Conservation (phyloP, 2,797 vertebrate genomes). For the Ptychobarbus kaznakovi region DNA sequence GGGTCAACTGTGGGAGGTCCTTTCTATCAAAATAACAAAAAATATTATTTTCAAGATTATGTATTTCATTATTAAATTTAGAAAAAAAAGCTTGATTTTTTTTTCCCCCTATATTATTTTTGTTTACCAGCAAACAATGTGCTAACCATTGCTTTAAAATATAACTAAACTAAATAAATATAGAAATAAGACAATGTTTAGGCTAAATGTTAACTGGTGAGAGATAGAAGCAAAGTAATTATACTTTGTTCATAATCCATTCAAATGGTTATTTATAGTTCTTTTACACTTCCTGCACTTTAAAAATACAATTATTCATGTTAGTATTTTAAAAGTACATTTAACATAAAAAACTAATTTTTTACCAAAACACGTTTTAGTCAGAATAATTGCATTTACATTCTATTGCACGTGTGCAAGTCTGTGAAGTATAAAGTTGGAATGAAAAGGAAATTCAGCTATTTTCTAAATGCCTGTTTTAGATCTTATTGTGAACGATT, state of each 20-base stretch:
- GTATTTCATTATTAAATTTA: no score
- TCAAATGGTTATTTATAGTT: no score
- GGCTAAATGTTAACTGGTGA: background rate
- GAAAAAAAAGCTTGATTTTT: background rate
- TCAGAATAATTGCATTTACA: background rate
- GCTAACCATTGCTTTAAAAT: background rate
- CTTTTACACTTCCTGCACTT: no score
- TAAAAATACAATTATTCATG: background rate
- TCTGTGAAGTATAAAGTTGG: no score
- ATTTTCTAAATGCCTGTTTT: background rate
- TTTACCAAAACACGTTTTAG: background rate
- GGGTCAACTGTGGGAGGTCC: background rate
- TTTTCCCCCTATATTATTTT: background rate
- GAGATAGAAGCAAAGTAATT: no score
- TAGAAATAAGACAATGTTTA: background rate
- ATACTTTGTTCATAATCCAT: no score
- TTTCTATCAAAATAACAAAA: no score
- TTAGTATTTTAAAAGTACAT: background rate
- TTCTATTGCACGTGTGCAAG: background rate
- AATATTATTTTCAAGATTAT: no score
- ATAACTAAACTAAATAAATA: background rate
- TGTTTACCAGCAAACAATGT: background rate
- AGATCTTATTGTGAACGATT: background rate
- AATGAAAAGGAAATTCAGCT: no score
- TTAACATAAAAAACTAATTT: no score